Conservation (phyloP, 2,113 vertebrate species). For the Tetraodon nigroviridis region DNA sequence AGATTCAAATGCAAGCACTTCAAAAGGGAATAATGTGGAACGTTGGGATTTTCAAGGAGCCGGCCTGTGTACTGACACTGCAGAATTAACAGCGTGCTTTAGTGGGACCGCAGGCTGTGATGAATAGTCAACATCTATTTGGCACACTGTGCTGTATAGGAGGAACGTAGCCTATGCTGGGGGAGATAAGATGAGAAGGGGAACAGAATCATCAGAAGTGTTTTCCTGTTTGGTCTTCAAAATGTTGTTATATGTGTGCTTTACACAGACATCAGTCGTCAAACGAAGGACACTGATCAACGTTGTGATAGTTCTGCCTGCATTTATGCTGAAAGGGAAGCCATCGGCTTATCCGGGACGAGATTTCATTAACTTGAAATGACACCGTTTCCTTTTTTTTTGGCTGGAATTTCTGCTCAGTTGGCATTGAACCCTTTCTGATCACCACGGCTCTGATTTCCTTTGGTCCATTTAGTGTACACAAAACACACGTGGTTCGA, state of each 20-base stretch:
- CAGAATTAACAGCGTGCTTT: slow-evolving; percentile 11
- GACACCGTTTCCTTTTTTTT: slow-evolving; percentile 49
- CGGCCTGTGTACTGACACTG: slow-evolving; percentile 7
- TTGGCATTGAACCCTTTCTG: slow-evolving; percentile 51
- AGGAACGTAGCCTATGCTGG: slow-evolving; percentile 4
- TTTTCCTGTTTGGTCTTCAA: background rate
- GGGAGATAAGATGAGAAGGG: slow-evolving; percentile 12
- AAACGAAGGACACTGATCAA: slow-evolving; percentile 18
- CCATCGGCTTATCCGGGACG: slow-evolving; percentile 30
- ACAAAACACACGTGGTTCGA: slow-evolving; percentile 55
- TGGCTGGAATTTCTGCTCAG: slow-evolving; percentile 52
- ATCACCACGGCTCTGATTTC: slow-evolving; percentile 46
- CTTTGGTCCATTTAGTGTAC: slow-evolving; percentile 51
- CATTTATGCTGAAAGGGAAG: slow-evolving; percentile 5
- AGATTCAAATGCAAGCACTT: slow-evolving; percentile 5
- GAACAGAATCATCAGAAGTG: background rate
- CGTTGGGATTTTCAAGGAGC: slow-evolving; percentile 19
- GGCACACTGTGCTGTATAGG: slow-evolving; percentile 14
- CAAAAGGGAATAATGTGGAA: slow-evolving; percentile 12
- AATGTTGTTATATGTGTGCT: background rate
- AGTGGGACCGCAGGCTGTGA: slow-evolving; percentile 10
- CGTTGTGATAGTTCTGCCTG: slow-evolving; percentile 5
- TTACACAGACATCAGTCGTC: background rate
- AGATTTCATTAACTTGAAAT: slow-evolving; percentile 64
- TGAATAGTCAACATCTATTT: slow-evolving; percentile 30